phyloP scores from a whole-genome alignment of 2,888 invertebrate species.

The Lingula anatina region DNA sequence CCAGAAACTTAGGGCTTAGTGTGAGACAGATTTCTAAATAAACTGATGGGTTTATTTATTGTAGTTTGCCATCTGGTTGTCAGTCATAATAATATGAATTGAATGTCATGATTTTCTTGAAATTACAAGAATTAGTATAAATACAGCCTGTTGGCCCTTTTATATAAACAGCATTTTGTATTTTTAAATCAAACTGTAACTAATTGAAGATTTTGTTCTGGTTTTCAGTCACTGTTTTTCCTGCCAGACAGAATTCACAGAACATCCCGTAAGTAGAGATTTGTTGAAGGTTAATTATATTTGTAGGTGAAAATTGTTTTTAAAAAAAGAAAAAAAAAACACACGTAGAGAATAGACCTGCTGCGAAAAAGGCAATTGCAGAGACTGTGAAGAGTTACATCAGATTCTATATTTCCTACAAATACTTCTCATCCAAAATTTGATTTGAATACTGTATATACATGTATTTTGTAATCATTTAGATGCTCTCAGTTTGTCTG shows the following conservation, averaged over 20 bases:
- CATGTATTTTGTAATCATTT: too few relatives aligned
- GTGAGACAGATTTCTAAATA: too few relatives aligned
- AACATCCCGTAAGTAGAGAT: constrained; percentile 58
- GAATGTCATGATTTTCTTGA: not conserved
- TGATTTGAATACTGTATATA: too few relatives aligned
- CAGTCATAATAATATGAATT: not conserved
- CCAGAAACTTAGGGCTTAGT: too few relatives aligned
- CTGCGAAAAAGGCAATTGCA: too few relatives aligned
- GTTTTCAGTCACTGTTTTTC: constrained; percentile 38
- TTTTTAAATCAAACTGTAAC: not conserved
- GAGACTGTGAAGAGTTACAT: too few relatives aligned
- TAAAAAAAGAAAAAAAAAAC: constrained; percentile 3
- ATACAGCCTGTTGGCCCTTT: not conserved
- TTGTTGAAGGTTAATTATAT: constrained; percentile 51
- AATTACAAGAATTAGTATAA: not conserved
- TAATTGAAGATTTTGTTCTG: constrained; percentile 2
- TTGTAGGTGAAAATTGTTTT: constrained; percentile 21
- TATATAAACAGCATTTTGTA: not conserved
- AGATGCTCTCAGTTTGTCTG: too few relatives aligned
- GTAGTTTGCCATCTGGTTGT: not conserved
- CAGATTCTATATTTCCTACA: too few relatives aligned
- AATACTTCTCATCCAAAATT: too few relatives aligned
- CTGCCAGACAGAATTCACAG: constrained; percentile 31
- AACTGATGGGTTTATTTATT: too few relatives aligned
- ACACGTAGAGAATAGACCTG: too few relatives aligned